These are phyloP conservation scores for Brachyrhaphis roseni DNA, from an alignment of 2,797 vertebrate genomes.

Conservation along the genomic window DNA sequence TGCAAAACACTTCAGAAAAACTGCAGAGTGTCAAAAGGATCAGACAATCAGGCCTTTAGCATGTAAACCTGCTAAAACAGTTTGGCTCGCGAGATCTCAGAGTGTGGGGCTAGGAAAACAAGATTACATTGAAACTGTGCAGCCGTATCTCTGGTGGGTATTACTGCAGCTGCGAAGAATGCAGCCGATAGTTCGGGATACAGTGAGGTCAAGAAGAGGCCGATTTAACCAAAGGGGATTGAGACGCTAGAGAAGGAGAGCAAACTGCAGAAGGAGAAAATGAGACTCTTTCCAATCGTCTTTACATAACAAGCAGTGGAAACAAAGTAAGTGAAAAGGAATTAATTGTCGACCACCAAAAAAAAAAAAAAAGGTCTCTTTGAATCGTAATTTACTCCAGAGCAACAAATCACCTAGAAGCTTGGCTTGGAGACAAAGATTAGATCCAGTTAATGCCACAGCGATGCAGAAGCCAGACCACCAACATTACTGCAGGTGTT, in stretches of 20 bases:
- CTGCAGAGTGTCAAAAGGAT: neutral
- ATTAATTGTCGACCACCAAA: neutral
- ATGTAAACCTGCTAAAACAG: neutral
- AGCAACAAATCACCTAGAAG: neutral
- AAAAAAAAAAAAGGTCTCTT: neutral
- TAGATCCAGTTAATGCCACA: neutral
- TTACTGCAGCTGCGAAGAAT: slow-evolving; percentile 54
- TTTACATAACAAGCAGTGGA: neutral
- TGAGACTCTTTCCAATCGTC: neutral
- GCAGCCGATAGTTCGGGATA: slow-evolving; percentile 49
- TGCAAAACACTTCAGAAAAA: neutral
- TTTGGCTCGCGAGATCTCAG: neutral
- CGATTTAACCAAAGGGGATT: slow-evolving; percentile 24
- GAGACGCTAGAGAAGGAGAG: neutral
- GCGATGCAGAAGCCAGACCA: neutral
- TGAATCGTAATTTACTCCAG: neutral
- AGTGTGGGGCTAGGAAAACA: neutral
- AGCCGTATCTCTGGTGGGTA: slow-evolving; percentile 24
- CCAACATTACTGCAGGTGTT: neutral
- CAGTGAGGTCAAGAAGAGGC: slow-evolving; percentile 59
- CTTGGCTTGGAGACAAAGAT: neutral
- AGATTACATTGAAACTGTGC: slow-evolving; percentile 22
- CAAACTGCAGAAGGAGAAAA: neutral
- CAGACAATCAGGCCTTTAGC: neutral
- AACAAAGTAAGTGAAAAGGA: neutral